Conservation (phyloP, 2,113 vertebrate species). For the Heterotis niloticus region DNA sequence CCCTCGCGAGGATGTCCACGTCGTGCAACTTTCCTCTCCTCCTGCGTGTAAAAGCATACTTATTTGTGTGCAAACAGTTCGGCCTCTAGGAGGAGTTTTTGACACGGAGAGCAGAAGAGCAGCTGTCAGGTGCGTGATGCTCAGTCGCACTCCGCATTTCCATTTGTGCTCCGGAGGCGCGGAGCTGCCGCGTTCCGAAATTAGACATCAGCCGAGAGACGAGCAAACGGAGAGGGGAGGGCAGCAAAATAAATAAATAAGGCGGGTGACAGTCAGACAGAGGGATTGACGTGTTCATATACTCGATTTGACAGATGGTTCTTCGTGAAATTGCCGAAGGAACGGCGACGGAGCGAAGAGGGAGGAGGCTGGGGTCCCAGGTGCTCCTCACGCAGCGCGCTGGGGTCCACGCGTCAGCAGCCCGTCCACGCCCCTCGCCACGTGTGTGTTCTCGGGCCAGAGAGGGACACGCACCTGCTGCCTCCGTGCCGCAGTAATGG, state of each 20-base stretch:
- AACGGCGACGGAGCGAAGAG: slow-evolving; percentile 31
- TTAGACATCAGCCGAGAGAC: slow-evolving; percentile 29
- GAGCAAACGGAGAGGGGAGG: slow-evolving; percentile 18
- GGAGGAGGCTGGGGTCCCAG: slow-evolving; percentile 17
- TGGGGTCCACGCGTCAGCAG: no score
- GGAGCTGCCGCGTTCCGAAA: slow-evolving; percentile 39
- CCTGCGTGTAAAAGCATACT: not conserved
- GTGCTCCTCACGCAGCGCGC: not conserved
- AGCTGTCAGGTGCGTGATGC: slow-evolving; percentile 36
- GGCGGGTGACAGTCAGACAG: slow-evolving; percentile 31
- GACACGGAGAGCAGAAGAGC: slow-evolving; percentile 29
- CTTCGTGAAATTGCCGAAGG: slow-evolving; percentile 39
- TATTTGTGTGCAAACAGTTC: slow-evolving; percentile 35
- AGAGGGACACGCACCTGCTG: no score
- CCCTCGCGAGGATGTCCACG: no score
- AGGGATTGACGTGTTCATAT: slow-evolving; percentile 45
- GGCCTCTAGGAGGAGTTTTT: slow-evolving; percentile 26
- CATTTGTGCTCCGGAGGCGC: slow-evolving; percentile 28
- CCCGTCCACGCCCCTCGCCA: slow-evolving; percentile 34
- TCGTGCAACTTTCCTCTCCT: no score
- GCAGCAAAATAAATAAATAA: slow-evolving; percentile 22
- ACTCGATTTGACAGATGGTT: slow-evolving; percentile 48
- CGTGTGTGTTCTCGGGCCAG: slow-evolving; percentile 25
- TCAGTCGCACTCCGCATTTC: slow-evolving; percentile 21
- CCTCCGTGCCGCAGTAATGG: no score